Evolutionary conservation across 2,888 invertebrate genomes (phyloP), one percentile per base, ranked within the genome.

Genomic region (Lampropteryx suffumata): DNA sequence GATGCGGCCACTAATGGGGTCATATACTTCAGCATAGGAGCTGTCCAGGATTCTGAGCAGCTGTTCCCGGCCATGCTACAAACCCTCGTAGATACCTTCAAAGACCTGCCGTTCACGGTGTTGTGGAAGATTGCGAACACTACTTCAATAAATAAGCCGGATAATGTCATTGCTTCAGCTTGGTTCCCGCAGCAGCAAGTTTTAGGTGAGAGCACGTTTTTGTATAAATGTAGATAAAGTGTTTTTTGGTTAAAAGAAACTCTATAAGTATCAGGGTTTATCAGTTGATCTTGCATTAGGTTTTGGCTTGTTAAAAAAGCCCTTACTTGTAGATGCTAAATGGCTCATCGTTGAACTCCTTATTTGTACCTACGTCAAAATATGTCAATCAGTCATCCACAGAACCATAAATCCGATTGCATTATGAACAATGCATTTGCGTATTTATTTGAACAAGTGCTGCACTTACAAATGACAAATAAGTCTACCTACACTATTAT

Each of bases 161-260:
- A 76, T 7, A 91, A 91, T 62, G 82, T 93, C 0, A 74, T 87
- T 32, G 65, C 86, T 1, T 69, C 73, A 11, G 68, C 73, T 10
- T 92, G 92, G 92, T 82, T 92, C 47, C 92, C 92, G 0, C 92
- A 92, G 57, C 89, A 92, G 61, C 88, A 91, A 67, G 54, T 92
- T 51, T 73, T 92, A 50, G 91, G 92, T 92, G 21, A 44, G 41
- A 26, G n/a, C 21, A 11, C n/a, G n/a, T n/a, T 24, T 12, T 30
- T 24, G 24, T n/a, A 11, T 29, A 29, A 11, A n/a, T n/a, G n/a
- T n/a, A n/a, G n/a, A n/a, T n/a, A n/a, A n/a, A n/a, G n/a, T n/a
- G n/a, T n/a, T n/a, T n/a, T n/a, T n/a, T n/a, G n/a, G n/a, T n/a
- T n/a, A n/a, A n/a, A n/a, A n/a, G n/a, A n/a, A n/a, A n/a, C n/a